A percentile compares a stretch with the other conserved stretches of the same genome.
Conservation (phyloP, 2,797 vertebrate genomes). For the Meriones psammophilus region DNA sequence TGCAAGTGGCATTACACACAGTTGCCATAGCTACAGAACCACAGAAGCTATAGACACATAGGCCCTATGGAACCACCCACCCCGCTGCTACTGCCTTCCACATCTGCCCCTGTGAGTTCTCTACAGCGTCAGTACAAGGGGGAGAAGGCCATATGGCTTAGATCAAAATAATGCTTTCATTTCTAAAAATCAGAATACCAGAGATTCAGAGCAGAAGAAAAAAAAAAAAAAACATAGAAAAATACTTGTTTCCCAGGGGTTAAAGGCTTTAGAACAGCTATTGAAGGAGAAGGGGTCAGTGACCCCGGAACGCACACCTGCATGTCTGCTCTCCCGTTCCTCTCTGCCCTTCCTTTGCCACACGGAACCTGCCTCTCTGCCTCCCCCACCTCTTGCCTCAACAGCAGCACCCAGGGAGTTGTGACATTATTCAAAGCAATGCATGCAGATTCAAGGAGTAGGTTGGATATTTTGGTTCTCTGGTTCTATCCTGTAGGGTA, state of each 20-base stretch:
- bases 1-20: slow-evolving; percentile 57
- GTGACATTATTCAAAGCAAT: slow-evolving; percentile 38
- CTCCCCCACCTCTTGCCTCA: background rate
- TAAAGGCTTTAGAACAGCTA: slow-evolving; percentile 47
- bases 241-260: slow-evolving; percentile 58
- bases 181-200: slow-evolving; percentile 78
- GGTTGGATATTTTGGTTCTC: slow-evolving; percentile 58
- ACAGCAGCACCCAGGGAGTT: slow-evolving; percentile 15
- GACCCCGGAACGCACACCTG: slow-evolving; percentile 9
- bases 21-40: slow-evolving; percentile 81
- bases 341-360: background rate
- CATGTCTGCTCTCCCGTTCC: background rate
- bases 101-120: slow-evolving; percentile 78
- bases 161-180: slow-evolving; percentile 82
- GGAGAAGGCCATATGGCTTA: slow-evolving; percentile 79
- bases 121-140: slow-evolving; percentile 61
- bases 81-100: slow-evolving; percentile 74
- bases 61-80: slow-evolving; percentile 73
- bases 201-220: slow-evolving; percentile 62
- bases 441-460: background rate
- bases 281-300: slow-evolving; percentile 6
- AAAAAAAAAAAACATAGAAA: slow-evolving; percentile 18
- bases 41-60: slow-evolving; percentile 59
- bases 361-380: background rate
- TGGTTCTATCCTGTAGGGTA: slow-evolving; percentile 17